phyloP scores from a whole-genome alignment of 2,797 vertebrate genomes.

The Neomorphus geoffroyi region DNA sequence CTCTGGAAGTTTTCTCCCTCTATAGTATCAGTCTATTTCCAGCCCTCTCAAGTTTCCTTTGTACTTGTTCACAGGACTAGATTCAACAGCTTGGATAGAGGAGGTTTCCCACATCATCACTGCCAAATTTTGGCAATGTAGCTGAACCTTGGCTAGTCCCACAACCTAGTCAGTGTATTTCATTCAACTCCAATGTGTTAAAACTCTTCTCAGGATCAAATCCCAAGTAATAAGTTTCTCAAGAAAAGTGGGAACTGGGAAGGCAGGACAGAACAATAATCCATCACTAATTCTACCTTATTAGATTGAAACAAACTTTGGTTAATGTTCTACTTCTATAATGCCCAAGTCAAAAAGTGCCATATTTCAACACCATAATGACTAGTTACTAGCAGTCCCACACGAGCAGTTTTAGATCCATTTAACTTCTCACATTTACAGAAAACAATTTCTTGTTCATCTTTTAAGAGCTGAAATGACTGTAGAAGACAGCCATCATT shows the following conservation, averaged over 20 bases:
- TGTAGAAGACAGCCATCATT: neutral
- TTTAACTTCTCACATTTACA: neutral
- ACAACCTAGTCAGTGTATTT: neutral
- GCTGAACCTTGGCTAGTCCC: neutral
- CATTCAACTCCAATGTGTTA: neutral
- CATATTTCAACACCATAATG: neutral
- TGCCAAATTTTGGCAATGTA: neutral
- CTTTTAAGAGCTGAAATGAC: neutral
- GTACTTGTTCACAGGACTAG: accelerated
- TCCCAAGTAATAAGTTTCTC: neutral
- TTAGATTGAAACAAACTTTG: neutral
- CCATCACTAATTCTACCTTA: neutral
- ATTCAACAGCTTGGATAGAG: neutral
- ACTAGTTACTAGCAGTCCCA: neutral
- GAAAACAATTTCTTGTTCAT: neutral
- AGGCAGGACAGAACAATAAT: neutral
- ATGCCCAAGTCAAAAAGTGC: neutral
- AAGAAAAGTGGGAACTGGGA: neutral
- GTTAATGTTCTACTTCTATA: neutral
- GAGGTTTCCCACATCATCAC: accelerated
- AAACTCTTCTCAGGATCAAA: neutral
- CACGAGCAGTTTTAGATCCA: neutral
- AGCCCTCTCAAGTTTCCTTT: neutral
- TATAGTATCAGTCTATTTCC: neutral
- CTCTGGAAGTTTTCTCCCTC: neutral